Percentiles rank a stretch among this genome's conserved stretches.
phyloP scores from a whole-genome alignment of 2,888 invertebrate species.

The Opisthograptis luteolata region DNA sequence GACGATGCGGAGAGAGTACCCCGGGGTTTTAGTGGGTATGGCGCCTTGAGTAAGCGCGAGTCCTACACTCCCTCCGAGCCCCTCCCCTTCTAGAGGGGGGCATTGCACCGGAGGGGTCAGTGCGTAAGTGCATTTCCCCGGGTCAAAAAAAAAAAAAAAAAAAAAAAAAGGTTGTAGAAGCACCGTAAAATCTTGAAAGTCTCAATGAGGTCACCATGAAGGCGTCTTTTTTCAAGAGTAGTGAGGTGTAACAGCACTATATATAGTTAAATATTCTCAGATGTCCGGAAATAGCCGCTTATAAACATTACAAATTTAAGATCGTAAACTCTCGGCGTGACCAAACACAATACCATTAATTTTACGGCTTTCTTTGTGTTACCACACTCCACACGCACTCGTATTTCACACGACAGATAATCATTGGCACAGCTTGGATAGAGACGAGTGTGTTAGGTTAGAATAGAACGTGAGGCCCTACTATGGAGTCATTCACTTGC shows the following conservation, averaged over 20 bases:
- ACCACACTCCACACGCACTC: conserved; percentile 33
- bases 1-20: no score
- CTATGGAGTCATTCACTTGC: background rate
- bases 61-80: no score
- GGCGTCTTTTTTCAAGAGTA: background rate
- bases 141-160: no score
- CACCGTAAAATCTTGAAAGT: no score
- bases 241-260: no score
- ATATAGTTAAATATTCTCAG: background rate
- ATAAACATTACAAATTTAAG: conserved; percentile 16
- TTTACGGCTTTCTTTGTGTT: conserved; percentile 33
- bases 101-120: no score
- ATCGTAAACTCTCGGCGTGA: conserved; percentile 32
- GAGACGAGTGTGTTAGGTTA: background rate
- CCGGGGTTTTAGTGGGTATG: no score
- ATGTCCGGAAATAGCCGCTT: conserved; percentile 21
- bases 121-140: no score
- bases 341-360: conserved; percentile 31
- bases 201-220: no score
- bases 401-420: conserved; percentile 28
- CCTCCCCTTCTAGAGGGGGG: no score
- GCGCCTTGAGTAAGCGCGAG: no score
- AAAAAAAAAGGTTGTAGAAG: no score
- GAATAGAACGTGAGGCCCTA: conserved; percentile 1
- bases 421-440: conserved; percentile 21